Base-by-base conservation (phyloP, 2,113 vertebrate species). In the Mesembrinibis cayennensis region DNA sequence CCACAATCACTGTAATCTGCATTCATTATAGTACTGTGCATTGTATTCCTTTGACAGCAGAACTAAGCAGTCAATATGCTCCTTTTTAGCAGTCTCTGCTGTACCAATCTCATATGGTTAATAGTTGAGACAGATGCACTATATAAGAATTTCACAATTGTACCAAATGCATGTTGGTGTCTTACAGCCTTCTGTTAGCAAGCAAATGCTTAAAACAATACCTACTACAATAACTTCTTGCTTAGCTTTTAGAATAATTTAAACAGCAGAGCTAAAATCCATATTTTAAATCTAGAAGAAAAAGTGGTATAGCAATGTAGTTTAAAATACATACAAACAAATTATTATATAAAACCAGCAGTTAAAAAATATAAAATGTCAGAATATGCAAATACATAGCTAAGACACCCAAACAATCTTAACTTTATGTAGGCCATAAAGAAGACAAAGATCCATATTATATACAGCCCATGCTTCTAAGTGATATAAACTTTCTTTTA, bases 1-100 rank as follows among this genome's bases (percentile, higher is more conserved):
- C 81, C 45, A 72, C 10, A 82, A 61, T 92, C 69, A 71, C 84
- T 90, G 16, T 93, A 78, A 96, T 96, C 94, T 94, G 9, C 81
- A 71, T 94, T 93, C 65, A 76, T 94, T 93, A 80, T 34, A 84
- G 56, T 29, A n/a, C 36, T 21, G 32, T 49, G 21, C 15, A 49
- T 20, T 87, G 40, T 55, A 38, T 11, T 89, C 72, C 42, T 87
- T 38, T 80, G 56, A 71, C 47, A 76, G 55, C 40, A 95, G 79
- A 72, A 44, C 79, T 88, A 56, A 92, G 67, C 78, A 95, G 58
- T 86, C 78, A 95, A 27, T 76, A 47, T 38, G 15, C 52, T 91
- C 42, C 49, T 70, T 62, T 92, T 67, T 63, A 40, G 80, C 63
- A 85, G 11, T 50, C 47, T 85, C 62, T 82, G 52, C 52, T 53